A percentile compares a stretch with the other conserved stretches of the same genome.
Evolutionary conservation across 30 jellyfish, hydroid and myxozoan genomes (phyloP).

Genomic region (Aurelia aurita): DNA sequence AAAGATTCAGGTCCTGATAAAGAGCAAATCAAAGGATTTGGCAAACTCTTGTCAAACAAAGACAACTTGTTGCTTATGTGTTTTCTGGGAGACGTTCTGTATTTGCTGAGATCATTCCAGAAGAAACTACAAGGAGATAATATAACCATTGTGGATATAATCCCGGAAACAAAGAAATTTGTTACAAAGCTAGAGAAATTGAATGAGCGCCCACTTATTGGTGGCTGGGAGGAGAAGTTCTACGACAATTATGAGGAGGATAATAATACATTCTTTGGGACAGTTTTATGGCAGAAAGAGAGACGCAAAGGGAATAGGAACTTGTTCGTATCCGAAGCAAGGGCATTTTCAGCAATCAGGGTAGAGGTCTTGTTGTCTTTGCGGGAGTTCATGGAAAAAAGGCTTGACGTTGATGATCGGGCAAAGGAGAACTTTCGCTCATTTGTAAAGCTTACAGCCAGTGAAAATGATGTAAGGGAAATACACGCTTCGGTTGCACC

Average conservation of each 20-base stretch:
- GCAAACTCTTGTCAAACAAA: conserved; percentile 24
- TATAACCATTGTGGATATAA: conserved; percentile 17
- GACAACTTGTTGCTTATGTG: conserved; percentile 12
- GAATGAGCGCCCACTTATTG: conserved; percentile 16
- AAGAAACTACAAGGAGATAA: conserved; percentile 19
- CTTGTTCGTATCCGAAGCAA: conserved; percentile 31
- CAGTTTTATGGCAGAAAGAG: conserved; percentile 33
- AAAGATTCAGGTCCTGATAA: conserved; percentile 20
- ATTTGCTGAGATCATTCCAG: conserved; percentile 11
- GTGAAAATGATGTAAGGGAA: conserved; percentile 37
- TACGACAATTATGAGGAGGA: not conserved
- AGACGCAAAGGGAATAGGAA: not conserved
- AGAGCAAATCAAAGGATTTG: conserved; percentile 22
- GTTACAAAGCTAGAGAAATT: conserved; percentile 3
- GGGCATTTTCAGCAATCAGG: conserved; percentile 23
- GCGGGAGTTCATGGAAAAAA: conserved; percentile 4
- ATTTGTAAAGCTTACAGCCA: conserved; percentile 31
- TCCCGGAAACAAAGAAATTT: conserved; percentile 3
- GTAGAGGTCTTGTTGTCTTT: conserved; percentile 18
- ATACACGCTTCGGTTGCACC: conserved; percentile 25
- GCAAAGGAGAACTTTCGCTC: conserved; percentile 4
- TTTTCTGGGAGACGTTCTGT: conserved; percentile 19
- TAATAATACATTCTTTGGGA: conserved; percentile 5
- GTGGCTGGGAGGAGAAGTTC: conserved; percentile 36
- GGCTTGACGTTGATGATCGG: conserved; percentile 12